A percentile compares a stretch with the other conserved stretches of the same genome.
phyloP scores from a whole-genome alignment of 2,888 invertebrate species.

The Dromius quadrimaculatus region DNA sequence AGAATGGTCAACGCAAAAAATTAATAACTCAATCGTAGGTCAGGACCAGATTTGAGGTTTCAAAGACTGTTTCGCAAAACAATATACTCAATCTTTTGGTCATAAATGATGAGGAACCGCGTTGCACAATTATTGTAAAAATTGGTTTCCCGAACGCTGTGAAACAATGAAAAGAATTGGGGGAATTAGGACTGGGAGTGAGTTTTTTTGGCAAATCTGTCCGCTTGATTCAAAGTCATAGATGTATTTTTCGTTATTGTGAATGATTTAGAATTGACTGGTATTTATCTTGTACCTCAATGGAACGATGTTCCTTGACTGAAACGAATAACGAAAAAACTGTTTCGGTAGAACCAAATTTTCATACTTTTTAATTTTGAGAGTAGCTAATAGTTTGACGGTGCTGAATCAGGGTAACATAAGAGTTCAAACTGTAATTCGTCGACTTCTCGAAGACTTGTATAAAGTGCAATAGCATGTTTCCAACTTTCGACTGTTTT shows the following conservation, averaged over 20 bases:
- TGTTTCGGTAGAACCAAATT: no score
- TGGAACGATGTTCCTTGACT: background rate
- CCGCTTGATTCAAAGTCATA: no score
- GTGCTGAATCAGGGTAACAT: no score
- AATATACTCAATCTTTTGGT: slow-evolving; percentile 14
- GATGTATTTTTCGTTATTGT: slow-evolving; percentile 1
- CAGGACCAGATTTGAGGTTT: background rate
- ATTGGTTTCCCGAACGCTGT: slow-evolving; percentile 25
- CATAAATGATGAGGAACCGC: slow-evolving; percentile 27
- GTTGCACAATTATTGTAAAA: slow-evolving; percentile 40
- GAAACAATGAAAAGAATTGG: slow-evolving; percentile 40
- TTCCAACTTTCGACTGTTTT: no score
- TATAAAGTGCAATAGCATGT: no score
- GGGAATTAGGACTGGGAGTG: no score
- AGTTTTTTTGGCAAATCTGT: no score
- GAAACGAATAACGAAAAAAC: no score
- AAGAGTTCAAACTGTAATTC: no score
- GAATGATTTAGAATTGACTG: slow-evolving; percentile 1
- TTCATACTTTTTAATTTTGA: no score
- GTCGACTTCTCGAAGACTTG: no score
- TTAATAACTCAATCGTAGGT: slow-evolving; percentile 6
- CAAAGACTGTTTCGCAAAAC: background rate
- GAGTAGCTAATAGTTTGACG: no score
- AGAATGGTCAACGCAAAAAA: background rate
- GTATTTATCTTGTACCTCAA: background rate